phyloP scores from a whole-genome alignment of 2,797 vertebrate genomes.

The Synanceia verrucosa region DNA sequence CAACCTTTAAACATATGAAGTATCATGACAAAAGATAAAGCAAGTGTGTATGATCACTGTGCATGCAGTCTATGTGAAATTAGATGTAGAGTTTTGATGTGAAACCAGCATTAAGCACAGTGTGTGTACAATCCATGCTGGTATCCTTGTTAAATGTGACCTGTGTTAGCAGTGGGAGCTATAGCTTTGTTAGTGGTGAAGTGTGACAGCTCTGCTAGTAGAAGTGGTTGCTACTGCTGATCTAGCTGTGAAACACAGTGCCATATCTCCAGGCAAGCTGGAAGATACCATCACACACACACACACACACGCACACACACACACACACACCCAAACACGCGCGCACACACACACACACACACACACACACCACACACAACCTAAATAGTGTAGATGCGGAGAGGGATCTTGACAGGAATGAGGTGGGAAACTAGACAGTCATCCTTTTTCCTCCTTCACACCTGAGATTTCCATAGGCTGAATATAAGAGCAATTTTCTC shows the following conservation, averaged over 20 bases:
- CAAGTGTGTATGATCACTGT: neutral
- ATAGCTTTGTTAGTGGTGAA: constrained; percentile 72
- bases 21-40: no score
- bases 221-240: constrained; percentile 76
- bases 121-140: constrained; percentile 62
- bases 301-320: neutral
- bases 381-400: constrained; percentile 54
- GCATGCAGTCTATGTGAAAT: constrained; percentile 31
- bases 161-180: constrained; percentile 70
- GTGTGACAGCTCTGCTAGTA: constrained; percentile 74
- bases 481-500: constrained; percentile 59
- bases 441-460: constrained; percentile 67
- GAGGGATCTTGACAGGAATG: constrained; percentile 47
- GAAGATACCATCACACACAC: constrained; percentile 61
- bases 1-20: no score
- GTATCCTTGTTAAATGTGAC: constrained; percentile 74
- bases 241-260: constrained; percentile 75
- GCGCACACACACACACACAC: neutral
- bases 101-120: constrained; percentile 53
- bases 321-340: neutral
- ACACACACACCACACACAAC: constrained; percentile 7
- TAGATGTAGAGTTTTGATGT: constrained; percentile 50
- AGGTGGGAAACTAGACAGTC: constrained; percentile 68
- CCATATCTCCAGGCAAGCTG: constrained; percentile 72
- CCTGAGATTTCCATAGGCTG: constrained; percentile 70